Evolutionary conservation across 53 echinoderm and acorn worm genomes (phyloP).

Genomic region (Echinarachnius parma): DNA sequence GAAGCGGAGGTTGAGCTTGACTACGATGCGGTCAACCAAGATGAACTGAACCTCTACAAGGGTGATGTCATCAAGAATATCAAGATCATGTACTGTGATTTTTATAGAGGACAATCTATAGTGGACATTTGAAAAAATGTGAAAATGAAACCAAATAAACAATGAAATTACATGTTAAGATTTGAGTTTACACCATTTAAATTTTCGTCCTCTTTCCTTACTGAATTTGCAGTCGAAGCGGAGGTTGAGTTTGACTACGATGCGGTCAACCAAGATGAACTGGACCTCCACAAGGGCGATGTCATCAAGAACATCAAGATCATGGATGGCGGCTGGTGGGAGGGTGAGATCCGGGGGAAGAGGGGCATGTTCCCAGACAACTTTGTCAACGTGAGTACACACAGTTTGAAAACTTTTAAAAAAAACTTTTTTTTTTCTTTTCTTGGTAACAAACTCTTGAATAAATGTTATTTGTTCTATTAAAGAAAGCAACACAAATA

Average conservation of each 20-base stretch:
- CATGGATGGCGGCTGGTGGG: slow-evolving; percentile 98
- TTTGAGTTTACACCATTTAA: no score
- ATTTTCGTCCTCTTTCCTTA: no score
- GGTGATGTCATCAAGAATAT: slow-evolving; percentile 81
- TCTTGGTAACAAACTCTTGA: no score
- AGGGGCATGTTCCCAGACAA: slow-evolving; percentile 96
- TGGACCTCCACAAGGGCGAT: slow-evolving; percentile 67
- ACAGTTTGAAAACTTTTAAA: no score
- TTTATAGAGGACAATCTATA: no score
- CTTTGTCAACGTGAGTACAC: slow-evolving; percentile 85
- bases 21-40: slow-evolving; percentile 77
- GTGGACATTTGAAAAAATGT: no score
- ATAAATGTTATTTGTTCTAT: no score
- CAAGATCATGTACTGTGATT: slow-evolving; percentile 65
- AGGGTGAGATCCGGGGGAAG: slow-evolving; percentile 73
- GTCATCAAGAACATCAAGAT: slow-evolving; percentile 73
- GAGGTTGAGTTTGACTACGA: slow-evolving; percentile 86
- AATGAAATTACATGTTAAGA: no score
- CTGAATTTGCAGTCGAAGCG: slow-evolving; percentile 65
- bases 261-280: slow-evolving; percentile 76
- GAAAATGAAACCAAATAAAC: no score
- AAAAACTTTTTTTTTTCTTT: no score
- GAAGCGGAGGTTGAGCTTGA: slow-evolving; percentile 87
- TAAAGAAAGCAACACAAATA: background rate
- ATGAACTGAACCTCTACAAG: slow-evolving; percentile 71